These are phyloP conservation scores for Xerus rutilus DNA, from an alignment of 2,797 vertebrate genomes.

Conservation along the genomic window DNA sequence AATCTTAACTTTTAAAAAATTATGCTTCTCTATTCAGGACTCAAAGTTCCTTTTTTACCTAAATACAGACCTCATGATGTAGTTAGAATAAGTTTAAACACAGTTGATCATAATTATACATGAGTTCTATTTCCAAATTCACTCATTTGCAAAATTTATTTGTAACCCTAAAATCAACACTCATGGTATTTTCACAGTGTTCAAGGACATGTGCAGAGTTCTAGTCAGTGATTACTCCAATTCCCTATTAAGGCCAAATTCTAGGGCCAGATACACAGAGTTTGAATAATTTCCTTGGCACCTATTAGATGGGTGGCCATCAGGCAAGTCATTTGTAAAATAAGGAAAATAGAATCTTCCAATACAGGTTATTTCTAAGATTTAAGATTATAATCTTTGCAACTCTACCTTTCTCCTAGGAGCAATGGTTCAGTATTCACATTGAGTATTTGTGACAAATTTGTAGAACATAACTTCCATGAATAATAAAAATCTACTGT, in stretches of 20 bases:
- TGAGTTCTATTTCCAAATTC: constrained; percentile 25
- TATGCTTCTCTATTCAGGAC: neutral
- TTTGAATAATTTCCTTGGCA: neutral
- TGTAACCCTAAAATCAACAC: constrained; percentile 21
- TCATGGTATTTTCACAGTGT: neutral
- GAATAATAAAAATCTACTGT: neutral
- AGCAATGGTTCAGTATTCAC: constrained; percentile 12
- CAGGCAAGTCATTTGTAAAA: neutral
- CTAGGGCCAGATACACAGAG: neutral
- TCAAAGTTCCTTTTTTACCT: neutral
- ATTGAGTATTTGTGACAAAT: neutral
- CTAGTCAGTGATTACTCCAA: neutral
- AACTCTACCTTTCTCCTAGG: neutral
- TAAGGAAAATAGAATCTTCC: neutral
- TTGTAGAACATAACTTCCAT: neutral
- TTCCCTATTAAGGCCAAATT: neutral
- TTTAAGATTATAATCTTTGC: neutral
- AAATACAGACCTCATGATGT: neutral
- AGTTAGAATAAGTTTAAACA: neutral
- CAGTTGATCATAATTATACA: neutral
- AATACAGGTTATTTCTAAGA: neutral
- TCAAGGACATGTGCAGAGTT: neutral
- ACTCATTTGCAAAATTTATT: neutral
- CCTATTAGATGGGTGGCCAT: neutral
- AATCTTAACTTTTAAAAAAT: constrained; percentile 12